phyloP scores from a whole-genome alignment of 1,140 invertebrate species.

The Prorops nasuta region DNA sequence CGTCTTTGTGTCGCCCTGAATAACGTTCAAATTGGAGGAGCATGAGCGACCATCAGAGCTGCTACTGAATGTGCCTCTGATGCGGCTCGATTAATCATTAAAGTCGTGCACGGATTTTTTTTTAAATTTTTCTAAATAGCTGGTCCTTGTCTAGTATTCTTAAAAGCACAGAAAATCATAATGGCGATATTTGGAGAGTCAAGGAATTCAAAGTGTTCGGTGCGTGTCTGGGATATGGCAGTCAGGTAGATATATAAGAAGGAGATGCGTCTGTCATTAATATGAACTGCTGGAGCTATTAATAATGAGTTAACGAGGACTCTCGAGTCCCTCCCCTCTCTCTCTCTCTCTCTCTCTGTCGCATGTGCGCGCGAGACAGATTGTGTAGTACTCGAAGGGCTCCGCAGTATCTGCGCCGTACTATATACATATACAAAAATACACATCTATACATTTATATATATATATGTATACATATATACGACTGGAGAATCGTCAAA shows the following conservation, averaged over 20 bases:
- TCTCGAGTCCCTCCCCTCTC: conserved; percentile 22
- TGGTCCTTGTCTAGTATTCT: no score
- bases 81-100: no score
- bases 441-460: no score
- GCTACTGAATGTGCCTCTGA: conserved; percentile 34
- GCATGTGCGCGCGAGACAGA: conserved; percentile 26
- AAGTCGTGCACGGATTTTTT: no score
- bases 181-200: no score
- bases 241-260: conserved; percentile 40
- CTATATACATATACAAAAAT: no score
- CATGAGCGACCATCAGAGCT: conserved; percentile 22
- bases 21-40: conserved; percentile 47
- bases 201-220: no score
- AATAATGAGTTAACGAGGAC: conserved; percentile 53
- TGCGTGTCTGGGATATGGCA: no score
- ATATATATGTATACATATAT: not conserved
- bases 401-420: no score
- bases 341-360: conserved; percentile 23
- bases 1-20: conserved; percentile 49
- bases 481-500: conserved; percentile 34
- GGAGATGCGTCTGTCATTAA: conserved; percentile 48
- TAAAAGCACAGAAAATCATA: no score
- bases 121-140: no score
- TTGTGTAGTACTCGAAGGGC: not conserved
- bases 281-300: conserved; percentile 45